Evolutionary conservation across 2,888 invertebrate species (phyloP).

Genomic region (Perizoma affinitatum): DNA sequence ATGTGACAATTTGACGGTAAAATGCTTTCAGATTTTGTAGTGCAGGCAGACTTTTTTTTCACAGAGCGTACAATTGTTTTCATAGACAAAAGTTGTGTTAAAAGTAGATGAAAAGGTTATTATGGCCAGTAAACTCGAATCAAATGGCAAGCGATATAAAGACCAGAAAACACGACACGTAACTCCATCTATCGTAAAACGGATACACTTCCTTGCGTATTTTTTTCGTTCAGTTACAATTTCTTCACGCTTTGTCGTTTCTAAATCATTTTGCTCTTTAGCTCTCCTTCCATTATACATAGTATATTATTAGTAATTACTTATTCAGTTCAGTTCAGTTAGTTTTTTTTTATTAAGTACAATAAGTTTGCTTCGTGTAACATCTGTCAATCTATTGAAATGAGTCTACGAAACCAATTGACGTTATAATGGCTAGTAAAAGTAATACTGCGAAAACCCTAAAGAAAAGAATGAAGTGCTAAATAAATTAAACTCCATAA

Average conservation of each 20-base stretch:
- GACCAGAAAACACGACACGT: conserved; percentile 16
- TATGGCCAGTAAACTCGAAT: conserved; percentile 11
- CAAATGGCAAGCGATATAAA: conserved; percentile 1
- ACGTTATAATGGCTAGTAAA: conserved; percentile 31
- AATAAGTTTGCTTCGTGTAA: conserved; percentile 28
- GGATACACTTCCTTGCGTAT: conserved; percentile 35
- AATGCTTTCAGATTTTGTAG: conserved; percentile 22
- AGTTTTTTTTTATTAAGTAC: conserved; percentile 39
- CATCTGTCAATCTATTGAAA: conserved; percentile 24
- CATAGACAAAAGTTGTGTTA: neutral
- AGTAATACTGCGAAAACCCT: conserved; percentile 32
- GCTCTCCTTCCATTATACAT: conserved; percentile 30
- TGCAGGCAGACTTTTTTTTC: neutral
- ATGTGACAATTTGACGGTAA: conserved; percentile 51
- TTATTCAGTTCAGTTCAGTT: neutral
- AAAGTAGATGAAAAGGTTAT: neutral
- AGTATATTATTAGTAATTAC: conserved; percentile 33
- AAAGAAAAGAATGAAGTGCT: conserved; percentile 50
- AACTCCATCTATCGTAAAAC: conserved; percentile 50
- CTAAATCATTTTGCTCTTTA: conserved; percentile 38
- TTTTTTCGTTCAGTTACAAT: conserved; percentile 33
- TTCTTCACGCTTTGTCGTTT: conserved; percentile 33
- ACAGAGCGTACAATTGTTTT: neutral
- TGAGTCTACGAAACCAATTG: conserved; percentile 18
- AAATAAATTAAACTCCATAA: conserved; percentile 57